phyloP scores from a whole-genome alignment of 2,113 vertebrate species.

The Malurus melanocephalus region DNA sequence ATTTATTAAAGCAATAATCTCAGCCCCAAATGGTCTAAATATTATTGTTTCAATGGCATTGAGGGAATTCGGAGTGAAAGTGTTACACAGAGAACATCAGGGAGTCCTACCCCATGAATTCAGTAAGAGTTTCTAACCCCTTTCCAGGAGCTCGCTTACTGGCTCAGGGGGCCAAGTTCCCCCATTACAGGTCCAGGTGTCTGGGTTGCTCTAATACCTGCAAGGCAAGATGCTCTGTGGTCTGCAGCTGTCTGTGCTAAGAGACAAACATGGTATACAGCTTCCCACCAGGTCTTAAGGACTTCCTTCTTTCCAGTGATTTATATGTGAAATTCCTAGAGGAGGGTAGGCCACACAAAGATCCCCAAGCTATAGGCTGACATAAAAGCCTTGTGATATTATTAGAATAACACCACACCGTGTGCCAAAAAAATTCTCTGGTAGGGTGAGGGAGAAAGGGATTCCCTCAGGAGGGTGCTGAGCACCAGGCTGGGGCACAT shows the following conservation, averaged over 20 bases:
- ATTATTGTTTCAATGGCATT: slow-evolving; percentile 30
- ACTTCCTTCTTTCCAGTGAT: slow-evolving; percentile 12
- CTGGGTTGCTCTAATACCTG: background rate
- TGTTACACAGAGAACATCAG: background rate
- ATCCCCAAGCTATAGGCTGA: background rate
- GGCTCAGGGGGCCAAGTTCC: background rate
- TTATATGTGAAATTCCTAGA: slow-evolving; percentile 19
- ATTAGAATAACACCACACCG: background rate
- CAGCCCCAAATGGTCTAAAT: slow-evolving; percentile 44
- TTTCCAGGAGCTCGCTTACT: background rate
- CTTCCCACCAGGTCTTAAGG: background rate
- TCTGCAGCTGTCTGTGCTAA: background rate
- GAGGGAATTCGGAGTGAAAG: slow-evolving; percentile 2
- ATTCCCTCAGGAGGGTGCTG: background rate
- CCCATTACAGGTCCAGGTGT: background rate
- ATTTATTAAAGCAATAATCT: slow-evolving; percentile 60
- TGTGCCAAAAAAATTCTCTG: background rate
- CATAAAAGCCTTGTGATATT: background rate
- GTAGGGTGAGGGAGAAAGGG: background rate
- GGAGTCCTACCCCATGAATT: background rate
- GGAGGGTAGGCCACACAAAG: background rate
- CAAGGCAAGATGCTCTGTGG: background rate
- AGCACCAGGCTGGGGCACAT: background rate
- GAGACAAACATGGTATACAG: background rate
- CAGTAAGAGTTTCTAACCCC: background rate